Percentiles rank a stretch among this genome's conserved stretches.
These are phyloP conservation scores for Apantesis nais DNA, from an alignment of 2,888 invertebrate genomes.

Conservation along the genomic window DNA sequence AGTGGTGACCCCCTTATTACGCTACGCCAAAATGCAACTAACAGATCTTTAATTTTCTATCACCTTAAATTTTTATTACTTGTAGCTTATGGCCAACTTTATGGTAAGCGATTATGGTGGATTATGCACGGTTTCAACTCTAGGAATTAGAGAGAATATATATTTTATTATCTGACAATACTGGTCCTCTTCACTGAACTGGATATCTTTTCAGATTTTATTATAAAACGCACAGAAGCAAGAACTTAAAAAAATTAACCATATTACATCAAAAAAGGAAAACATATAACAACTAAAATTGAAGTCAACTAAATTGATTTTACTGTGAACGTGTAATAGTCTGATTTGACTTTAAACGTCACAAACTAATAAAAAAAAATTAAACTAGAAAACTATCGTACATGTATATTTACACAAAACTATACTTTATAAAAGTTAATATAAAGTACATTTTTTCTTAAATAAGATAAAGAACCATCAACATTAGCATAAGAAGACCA, in stretches of 20 bases:
- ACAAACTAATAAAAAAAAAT: background rate
- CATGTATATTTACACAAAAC: background rate
- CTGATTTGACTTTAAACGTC: background rate
- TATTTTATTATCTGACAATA: too few species aligned
- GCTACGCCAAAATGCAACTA: background rate
- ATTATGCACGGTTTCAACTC: background rate
- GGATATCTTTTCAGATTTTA: too few species aligned
- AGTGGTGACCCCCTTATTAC: too few species aligned
- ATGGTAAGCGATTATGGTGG: background rate
- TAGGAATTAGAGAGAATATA: background rate
- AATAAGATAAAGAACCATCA: slow-evolving; percentile 8
- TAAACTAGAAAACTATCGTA: background rate
- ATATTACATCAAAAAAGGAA: too few species aligned
- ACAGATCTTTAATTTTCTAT: background rate
- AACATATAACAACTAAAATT: background rate
- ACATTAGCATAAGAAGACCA: slow-evolving; percentile 19
- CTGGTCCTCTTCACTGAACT: too few species aligned
- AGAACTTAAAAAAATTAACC: too few species aligned
- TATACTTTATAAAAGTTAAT: background rate
- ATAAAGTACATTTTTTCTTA: background rate
- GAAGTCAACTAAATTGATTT: background rate
- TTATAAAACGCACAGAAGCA: too few species aligned
- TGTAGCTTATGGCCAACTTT: too few species aligned
- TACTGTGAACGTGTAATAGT: background rate
- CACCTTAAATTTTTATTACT: background rate